Evolutionary conservation across 1,140 invertebrate genomes (phyloP).

Genomic region (Protaetia brevitarsis): DNA sequence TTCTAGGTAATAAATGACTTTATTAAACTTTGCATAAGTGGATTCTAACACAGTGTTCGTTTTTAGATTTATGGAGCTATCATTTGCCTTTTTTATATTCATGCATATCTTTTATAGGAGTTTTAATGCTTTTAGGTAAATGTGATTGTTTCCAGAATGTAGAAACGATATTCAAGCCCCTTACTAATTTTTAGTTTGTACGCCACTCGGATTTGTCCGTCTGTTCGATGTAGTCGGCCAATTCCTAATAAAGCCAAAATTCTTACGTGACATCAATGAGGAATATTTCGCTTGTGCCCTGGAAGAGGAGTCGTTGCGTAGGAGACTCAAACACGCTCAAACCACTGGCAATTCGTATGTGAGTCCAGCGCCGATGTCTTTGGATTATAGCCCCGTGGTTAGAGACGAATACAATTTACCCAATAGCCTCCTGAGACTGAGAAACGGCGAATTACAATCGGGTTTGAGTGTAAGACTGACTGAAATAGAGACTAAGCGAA

Average conservation of each 20-base stretch:
- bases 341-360: slow-evolving; percentile 63
- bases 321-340: slow-evolving; percentile 67
- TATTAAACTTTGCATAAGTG: neutral
- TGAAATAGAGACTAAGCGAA: slow-evolving; percentile 57
- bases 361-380: slow-evolving; percentile 64
- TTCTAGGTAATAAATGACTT: slow-evolving; percentile 62
- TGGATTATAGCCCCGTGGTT: slow-evolving; percentile 48
- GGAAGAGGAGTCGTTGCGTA: slow-evolving; percentile 75
- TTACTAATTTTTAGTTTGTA: slow-evolving; percentile 69
- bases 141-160: too few relatives aligned
- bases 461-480: slow-evolving; percentile 59
- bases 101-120: slow-evolving; percentile 93
- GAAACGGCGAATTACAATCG: slow-evolving; percentile 64
- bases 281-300: slow-evolving; percentile 79
- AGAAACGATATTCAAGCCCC: too few relatives aligned
- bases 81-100: slow-evolving; percentile 95
- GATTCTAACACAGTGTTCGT: neutral
- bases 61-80: slow-evolving; percentile 84
- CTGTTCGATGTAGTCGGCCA: slow-evolving; percentile 88
- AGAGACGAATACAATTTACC: slow-evolving; percentile 51
- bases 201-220: slow-evolving; percentile 87
- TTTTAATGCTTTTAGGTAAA: slow-evolving; percentile 84
- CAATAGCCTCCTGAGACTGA: slow-evolving; percentile 55
- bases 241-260: slow-evolving; percentile 88
- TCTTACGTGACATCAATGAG: slow-evolving; percentile 84